Percentiles rank a stretch among this genome's conserved stretches.
These are phyloP conservation scores for Drosophila albomicans DNA, from an alignment of 1,140 invertebrate genomes.

Conservation along the genomic window DNA sequence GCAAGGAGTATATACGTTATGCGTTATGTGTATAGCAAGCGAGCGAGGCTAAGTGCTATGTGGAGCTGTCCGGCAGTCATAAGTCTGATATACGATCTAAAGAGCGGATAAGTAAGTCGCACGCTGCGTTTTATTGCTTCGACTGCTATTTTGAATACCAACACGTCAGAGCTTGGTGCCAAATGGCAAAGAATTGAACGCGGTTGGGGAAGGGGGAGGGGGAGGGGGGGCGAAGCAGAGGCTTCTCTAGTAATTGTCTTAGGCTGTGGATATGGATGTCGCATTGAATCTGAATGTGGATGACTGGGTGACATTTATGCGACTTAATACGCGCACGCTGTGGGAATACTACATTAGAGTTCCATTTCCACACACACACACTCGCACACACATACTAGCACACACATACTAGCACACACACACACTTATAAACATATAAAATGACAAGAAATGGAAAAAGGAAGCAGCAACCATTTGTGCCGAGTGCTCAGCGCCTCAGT, in stretches of 20 bases:
- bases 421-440: slow-evolving; percentile 3
- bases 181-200: slow-evolving; percentile 54
- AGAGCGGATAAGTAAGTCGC: slow-evolving; percentile 60
- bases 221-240: slow-evolving; percentile 1
- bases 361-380: slow-evolving; percentile 57
- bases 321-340: slow-evolving; percentile 74
- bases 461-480: slow-evolving; percentile 64
- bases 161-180: slow-evolving; percentile 61
- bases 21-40: too few species aligned
- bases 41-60: slow-evolving; percentile 23
- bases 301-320: slow-evolving; percentile 73
- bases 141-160: slow-evolving; percentile 79
- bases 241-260: slow-evolving; percentile 35
- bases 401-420: too few species aligned
- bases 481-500: slow-evolving; percentile 43
- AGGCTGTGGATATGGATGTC: slow-evolving; percentile 29
- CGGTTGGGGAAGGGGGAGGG: too few species aligned
- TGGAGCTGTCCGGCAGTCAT: slow-evolving; percentile 43
- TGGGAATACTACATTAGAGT: slow-evolving; percentile 77
- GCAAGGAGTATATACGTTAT: background rate
- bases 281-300: slow-evolving; percentile 46
- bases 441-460: slow-evolving; percentile 35
- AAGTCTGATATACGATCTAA: slow-evolving; percentile 78
- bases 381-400: background rate
- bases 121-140: slow-evolving; percentile 75